Evolutionary conservation across 30 jellyfish, hydroid and myxozoan genomes (phyloP), one percentile per base, ranked within the genome.

Genomic region (Chrysaora quinquecirrha): DNA sequence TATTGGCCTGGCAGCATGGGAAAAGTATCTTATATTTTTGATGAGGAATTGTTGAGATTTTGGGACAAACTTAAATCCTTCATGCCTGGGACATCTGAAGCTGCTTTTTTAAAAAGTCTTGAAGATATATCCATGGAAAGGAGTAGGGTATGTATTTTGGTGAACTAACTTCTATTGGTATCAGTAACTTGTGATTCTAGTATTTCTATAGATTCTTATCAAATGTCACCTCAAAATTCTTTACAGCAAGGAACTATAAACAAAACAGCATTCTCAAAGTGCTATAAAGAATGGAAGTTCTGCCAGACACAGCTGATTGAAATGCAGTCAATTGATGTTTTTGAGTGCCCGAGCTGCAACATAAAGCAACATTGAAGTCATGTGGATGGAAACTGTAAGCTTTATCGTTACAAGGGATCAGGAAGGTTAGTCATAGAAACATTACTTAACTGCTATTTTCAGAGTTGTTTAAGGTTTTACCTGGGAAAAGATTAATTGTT

Each of bases 41-140:
- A 50, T 27, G 87, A 75, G 20, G 65, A 75, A 18, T 48, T 75
- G 31, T 75, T 75, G 58, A 12, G 23, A 23, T 35, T 75, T 18
- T 49, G 82, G 82, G 87, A 75, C 31, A 48, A 35, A 23, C 38
- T 75, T 23, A 73, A 69, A 30, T 29, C 64, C 22, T 48, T 30
- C 79, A 75, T 75, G 87, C 87, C 87, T 12, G 81, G 87, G 22
- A 75, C 80, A 16, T 75, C 87, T n/a, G 87, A 75, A 47, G 19
- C 61, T 25, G 64, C 87, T 1, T 75, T 75, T 69, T 30, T 75
- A 29, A 75, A 19, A 48, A 14, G 80, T 30, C 38, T 75, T 30
- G 43, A 35, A 30, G 81, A 25, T 30, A 1, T 75, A 30, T 54
- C 87, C 0, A 69, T 48, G 35, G 79, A 49, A 20, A 56, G 65